Base-by-base conservation (phyloP, 2,888 invertebrate species). In the Dysmachus trigonus region DNA sequence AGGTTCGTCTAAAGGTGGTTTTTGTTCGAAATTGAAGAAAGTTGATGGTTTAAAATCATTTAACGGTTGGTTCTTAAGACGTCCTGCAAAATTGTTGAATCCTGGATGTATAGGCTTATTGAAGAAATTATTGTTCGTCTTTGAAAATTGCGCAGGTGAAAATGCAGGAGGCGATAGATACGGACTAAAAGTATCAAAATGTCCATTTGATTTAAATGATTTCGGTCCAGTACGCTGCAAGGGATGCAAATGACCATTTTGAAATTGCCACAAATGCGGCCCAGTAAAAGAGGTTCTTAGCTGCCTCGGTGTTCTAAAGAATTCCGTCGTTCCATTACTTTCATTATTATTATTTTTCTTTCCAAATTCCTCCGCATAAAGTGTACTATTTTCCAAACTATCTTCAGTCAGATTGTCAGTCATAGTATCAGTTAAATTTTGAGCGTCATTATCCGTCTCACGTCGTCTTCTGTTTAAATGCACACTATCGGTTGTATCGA, bases 181-280 rank as follows among this genome's bases (percentile, higher is more conserved):
- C 0, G 91, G 91, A 89, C 91, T 91, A 77, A 89, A 92, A 1
- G 87, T 87, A 1, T 91, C 91, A 74, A 91, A 91, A 4, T 89
- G 88, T 76, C 89, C 90, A 2, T 89, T 88, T 15, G 88, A 88
- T 72, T 90, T 89, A 88, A 84, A 72, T 22, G 84, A 72, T 30
- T 71, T 41, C 5, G 84, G 72, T 72, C 71, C 71, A 30, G 30
- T 15, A n/a, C 71, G 30, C 10, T 71, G 41, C 8, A 15, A 3
- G 13, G 22, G 27, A 47, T 84, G 41, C 7, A 41, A 41, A 30
- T 84, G 30, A 2, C 84, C 73, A 41, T 84, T 84, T 6, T 88
- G 53, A 87, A 89, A 86, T 77, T 88, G 89, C 89, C 90, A 90
- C 33, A 90, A 47, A 47, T 47, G 47, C n/a, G 47, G 86, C 0